A percentile compares a stretch with the other conserved stretches of the same genome.
Evolutionary conservation across 2,113 vertebrate species (phyloP).

Genomic region (Lampris incognitus): DNA sequence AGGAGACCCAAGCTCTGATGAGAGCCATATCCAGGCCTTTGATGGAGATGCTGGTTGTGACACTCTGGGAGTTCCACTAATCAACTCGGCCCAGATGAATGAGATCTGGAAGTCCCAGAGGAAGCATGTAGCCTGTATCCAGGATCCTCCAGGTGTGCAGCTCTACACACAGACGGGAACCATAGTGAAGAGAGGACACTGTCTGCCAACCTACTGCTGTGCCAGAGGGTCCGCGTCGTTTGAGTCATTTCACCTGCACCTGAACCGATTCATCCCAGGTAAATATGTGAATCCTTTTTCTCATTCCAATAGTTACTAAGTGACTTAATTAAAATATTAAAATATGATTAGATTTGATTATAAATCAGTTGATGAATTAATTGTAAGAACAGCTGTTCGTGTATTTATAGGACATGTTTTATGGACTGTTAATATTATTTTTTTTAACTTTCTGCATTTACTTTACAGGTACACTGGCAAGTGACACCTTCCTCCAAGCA

Average conservation of each 20-base stretch:
- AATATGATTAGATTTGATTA: background rate
- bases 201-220: slow-evolving; percentile 10
- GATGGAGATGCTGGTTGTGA: background rate
- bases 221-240: slow-evolving; percentile 10
- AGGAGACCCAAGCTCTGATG: slow-evolving; percentile 3
- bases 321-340: background rate
- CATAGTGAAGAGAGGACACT: slow-evolving; percentile 6
- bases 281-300: background rate
- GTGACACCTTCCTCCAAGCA: slow-evolving; percentile 1
- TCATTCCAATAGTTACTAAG: too few relatives aligned
- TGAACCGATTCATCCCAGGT: slow-evolving; percentile 21
- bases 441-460: background rate
- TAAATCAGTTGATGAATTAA: background rate
- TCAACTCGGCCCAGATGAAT: background rate
- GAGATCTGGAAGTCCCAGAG: slow-evolving; percentile 24
- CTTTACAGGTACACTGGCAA: background rate
- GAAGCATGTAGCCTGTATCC: slow-evolving; percentile 13
- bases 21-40: background rate
- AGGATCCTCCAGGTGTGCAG: slow-evolving; percentile 11
- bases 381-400: too few relatives aligned
- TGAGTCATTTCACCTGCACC: slow-evolving; percentile 12
- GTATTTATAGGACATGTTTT: too few relatives aligned
- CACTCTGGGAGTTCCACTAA: slow-evolving; percentile 6
- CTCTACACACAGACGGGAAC: slow-evolving; percentile 16
- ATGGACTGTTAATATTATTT: background rate